A percentile compares a stretch with the other conserved stretches of the same genome.
Evolutionary conservation across 2,888 invertebrate species (phyloP).

Genomic region (Eueremaeus valkanovi): DNA sequence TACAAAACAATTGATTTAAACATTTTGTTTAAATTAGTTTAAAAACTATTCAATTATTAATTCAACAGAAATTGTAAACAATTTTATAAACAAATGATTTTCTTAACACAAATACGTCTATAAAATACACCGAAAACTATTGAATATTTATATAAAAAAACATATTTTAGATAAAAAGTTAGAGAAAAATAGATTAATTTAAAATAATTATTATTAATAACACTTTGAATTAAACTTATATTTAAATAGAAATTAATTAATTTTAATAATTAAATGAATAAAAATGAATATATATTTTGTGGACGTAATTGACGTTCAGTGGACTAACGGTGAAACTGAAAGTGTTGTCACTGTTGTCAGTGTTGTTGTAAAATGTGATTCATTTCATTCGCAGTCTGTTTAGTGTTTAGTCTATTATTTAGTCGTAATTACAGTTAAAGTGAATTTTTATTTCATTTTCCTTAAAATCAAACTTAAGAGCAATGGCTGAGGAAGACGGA

Average conservation of each 20-base stretch:
- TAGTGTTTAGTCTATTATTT: background rate
- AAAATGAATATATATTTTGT: background rate
- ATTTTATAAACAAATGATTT: no score
- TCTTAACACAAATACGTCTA: no score
- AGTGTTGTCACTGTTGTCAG: background rate
- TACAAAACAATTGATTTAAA: background rate
- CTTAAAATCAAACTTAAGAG: background rate
- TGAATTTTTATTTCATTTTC: background rate
- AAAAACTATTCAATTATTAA: background rate
- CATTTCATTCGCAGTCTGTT: background rate
- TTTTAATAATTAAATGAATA: no score
- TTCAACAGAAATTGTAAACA: background rate
- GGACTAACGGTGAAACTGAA: constrained; percentile 4
- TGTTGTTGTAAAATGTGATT: background rate
- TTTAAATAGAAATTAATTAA: no score
- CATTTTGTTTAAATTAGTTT: background rate
- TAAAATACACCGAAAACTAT: no score
- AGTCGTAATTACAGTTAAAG: background rate
- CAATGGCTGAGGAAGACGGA: background rate
- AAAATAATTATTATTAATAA: no score
- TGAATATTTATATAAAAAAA: no score
- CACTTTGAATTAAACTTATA: no score
- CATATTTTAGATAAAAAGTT: no score
- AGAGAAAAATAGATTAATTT: no score
- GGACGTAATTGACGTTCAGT: background rate